Evolutionary conservation across 2,113 vertebrate genomes (phyloP).

Genomic region (Laticauda colubrina): DNA sequence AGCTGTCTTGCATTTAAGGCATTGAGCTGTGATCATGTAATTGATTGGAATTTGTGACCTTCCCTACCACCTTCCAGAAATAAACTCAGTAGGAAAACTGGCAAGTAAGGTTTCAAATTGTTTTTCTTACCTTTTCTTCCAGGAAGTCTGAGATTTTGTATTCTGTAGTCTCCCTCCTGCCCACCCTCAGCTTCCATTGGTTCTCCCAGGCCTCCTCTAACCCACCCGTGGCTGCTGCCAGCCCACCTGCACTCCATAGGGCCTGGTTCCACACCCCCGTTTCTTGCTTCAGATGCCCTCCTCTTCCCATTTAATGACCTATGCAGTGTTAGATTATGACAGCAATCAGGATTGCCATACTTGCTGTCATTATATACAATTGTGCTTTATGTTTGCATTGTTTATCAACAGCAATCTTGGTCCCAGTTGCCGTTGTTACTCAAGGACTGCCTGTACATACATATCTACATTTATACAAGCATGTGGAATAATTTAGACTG

Average conservation of each 20-base stretch:
- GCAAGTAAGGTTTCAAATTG: background rate
- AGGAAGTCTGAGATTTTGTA: background rate
- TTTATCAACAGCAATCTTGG: background rate
- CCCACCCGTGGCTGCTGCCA: background rate
- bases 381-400: background rate
- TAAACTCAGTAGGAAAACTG: background rate
- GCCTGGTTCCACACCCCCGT: background rate
- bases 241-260: background rate
- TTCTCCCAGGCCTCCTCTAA: background rate
- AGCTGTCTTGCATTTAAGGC: background rate
- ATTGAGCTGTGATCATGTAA: background rate
- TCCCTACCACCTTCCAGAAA: background rate
- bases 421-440: background rate
- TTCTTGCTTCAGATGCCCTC: background rate
- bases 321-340: background rate
- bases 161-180: background rate
- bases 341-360: background rate
- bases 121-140: background rate
- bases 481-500: background rate
- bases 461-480: background rate
- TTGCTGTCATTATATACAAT: background rate
- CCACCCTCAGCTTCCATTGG: background rate
- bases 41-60: background rate
- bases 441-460: background rate
- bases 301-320: background rate